These are phyloP conservation scores for Budorcas taxicolor DNA, from an alignment of 2,113 vertebrate genomes.

Conservation along the genomic window DNA sequence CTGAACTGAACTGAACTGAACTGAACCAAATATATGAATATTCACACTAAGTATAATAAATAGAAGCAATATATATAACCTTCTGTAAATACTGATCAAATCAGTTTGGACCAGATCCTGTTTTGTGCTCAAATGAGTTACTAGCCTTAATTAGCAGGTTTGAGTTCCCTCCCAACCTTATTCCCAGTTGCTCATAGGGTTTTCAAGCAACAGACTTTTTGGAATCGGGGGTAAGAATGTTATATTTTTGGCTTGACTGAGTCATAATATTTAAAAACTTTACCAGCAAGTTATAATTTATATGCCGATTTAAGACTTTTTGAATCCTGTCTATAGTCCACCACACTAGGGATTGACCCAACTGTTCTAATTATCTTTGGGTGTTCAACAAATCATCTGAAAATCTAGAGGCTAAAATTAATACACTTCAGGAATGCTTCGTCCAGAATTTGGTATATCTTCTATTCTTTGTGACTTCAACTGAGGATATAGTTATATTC, in stretches of 20 bases:
- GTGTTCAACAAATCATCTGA: neutral
- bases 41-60: neutral
- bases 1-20: neutral
- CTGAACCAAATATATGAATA: neutral
- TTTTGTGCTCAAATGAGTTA: neutral
- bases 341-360: neutral
- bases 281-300: neutral
- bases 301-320: neutral
- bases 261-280: neutral
- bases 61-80: neutral
- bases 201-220: neutral
- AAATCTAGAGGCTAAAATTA: neutral
- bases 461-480: neutral
- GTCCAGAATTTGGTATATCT: neutral
- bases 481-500: neutral
- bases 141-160: neutral
- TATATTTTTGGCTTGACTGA: neutral
- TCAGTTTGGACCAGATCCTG: neutral
- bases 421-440: neutral
- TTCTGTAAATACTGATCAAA: neutral
- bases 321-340: neutral
- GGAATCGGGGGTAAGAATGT: accelerated
- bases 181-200: neutral
- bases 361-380: neutral
- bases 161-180: neutral